Evolutionary conservation across 2,888 invertebrate genomes (phyloP), one percentile per base, ranked within the genome.

Genomic region (Cosmia trapezina): DNA sequence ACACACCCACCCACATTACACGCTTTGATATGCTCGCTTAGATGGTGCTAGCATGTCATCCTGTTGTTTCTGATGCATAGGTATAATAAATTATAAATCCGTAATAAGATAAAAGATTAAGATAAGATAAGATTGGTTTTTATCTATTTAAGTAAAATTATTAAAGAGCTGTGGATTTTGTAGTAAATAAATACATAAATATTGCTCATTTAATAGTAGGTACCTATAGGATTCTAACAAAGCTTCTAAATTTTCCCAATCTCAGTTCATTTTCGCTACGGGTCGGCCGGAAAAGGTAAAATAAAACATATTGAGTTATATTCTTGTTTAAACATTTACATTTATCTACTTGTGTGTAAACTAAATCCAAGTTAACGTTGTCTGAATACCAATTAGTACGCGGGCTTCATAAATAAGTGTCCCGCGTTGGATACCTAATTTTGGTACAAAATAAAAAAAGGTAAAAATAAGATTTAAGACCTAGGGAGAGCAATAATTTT

Each of bases 341-440:
- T 76, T 74, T 56, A 47, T 57, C 57, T 68, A 75, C 62, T 75
- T 75, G 61, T 56, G 64, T 70, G 60, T 65, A 59, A 66, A 76
- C 37, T 70, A 66, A 73, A 81, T 76, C 68, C 70, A 54, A 60
- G 54, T 14, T 17, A 41, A 45, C 73, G 73, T 61, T 47, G 22
- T 41, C 59, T 70, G 84, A 84, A 84, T 84, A 60, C 68, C 53
- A 81, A 73, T 73, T 62, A 62, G 9, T 59, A 82, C 84, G 77
- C 73, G 84, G 61, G 33, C 28, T 70, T 68, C 54, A 75, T 75
- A 70, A 83, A 71, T 70, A 75, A 61, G 57, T 57, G 51, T n/a
- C 9, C 19, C 33, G 37, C 14, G 56, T 59, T 62, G 28, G 22
- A 45, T 14, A 28, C 28, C 28, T 28, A 51, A 64, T 57, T 79